phyloP scores from a whole-genome alignment of 2,888 invertebrate species.

The Chalcis sispes region DNA sequence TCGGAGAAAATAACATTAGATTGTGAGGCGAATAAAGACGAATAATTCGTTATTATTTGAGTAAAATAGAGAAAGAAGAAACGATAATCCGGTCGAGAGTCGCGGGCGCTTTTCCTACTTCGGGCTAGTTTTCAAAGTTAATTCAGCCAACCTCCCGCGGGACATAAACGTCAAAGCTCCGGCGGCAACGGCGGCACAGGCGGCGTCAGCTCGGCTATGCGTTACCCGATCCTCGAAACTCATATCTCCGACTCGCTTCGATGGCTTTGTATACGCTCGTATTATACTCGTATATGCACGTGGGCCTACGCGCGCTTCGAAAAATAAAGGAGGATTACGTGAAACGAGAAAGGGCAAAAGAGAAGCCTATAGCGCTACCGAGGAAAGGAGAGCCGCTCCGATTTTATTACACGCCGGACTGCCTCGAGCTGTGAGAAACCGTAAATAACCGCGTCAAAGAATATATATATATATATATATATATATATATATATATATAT shows the following conservation, averaged over 20 bases:
- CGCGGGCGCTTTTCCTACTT: not conserved
- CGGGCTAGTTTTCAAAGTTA: conserved; percentile 1
- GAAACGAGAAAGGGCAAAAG: too few species aligned
- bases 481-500: too few species aligned
- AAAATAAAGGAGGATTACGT: not conserved
- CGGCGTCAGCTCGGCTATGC: too few species aligned
- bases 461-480: too few species aligned
- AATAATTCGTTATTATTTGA: conserved; percentile 21
- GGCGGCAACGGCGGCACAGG: not conserved
- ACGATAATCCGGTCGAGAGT: not conserved
- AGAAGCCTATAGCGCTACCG: too few species aligned
- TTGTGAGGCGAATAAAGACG: conserved; percentile 22
- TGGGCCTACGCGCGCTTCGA: not conserved
- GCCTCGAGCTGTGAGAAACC: not conserved
- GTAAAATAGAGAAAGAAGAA: not conserved
- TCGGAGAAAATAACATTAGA: not conserved
- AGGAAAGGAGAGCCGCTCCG: not conserved
- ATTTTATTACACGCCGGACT: conserved; percentile 45
- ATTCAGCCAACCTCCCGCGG: conserved; percentile 9
- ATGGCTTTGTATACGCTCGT: not conserved
- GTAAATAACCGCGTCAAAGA: conserved; percentile 43
- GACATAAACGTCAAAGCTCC: conserved; percentile 25
- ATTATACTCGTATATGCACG: not conserved
- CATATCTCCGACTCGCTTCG: conserved; percentile 10
- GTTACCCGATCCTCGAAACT: not conserved